Percentiles rank a stretch among this genome's conserved stretches.
These are phyloP conservation scores for Eriosoma lanigerum DNA, from an alignment of 1,140 invertebrate species.

Conservation along the genomic window DNA sequence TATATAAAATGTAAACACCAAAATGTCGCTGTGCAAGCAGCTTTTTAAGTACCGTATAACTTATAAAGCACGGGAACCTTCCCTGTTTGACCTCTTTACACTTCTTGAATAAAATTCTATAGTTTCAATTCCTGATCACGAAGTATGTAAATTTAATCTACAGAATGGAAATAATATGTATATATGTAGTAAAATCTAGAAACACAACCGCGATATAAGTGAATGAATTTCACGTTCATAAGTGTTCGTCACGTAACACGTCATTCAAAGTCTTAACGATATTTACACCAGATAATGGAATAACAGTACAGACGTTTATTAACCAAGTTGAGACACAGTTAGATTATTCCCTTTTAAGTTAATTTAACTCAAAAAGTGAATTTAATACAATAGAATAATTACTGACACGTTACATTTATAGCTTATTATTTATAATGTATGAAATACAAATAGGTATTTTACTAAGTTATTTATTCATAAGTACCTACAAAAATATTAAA, in stretches of 20 bases:
- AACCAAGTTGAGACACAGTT: too few species aligned
- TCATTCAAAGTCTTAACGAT: slow-evolving; percentile 12
- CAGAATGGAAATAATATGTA: background rate
- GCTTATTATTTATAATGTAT: too few species aligned
- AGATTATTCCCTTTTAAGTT: too few species aligned
- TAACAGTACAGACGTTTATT: slow-evolving; percentile 11
- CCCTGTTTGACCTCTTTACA: background rate
- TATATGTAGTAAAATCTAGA: background rate
- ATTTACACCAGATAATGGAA: slow-evolving; percentile 13
- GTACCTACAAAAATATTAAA: too few species aligned
- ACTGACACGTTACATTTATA: background rate
- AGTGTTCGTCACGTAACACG: slow-evolving; percentile 25
- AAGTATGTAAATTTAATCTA: slow-evolving; percentile 31
- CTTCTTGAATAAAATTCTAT: background rate
- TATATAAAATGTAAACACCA: background rate
- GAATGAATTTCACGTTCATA: too few species aligned
- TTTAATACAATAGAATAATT: background rate
- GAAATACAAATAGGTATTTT: too few species aligned
- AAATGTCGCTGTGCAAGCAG: background rate
- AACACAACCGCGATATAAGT: slow-evolving; percentile 19
- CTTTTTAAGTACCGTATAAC: background rate
- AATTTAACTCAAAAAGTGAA: background rate
- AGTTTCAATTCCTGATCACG: slow-evolving; percentile 20
- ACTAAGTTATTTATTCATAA: too few species aligned
- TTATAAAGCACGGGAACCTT: background rate